Evolutionary conservation across 2,113 vertebrate genomes (phyloP).

Genomic region (Neodontobutis hainanensis): DNA sequence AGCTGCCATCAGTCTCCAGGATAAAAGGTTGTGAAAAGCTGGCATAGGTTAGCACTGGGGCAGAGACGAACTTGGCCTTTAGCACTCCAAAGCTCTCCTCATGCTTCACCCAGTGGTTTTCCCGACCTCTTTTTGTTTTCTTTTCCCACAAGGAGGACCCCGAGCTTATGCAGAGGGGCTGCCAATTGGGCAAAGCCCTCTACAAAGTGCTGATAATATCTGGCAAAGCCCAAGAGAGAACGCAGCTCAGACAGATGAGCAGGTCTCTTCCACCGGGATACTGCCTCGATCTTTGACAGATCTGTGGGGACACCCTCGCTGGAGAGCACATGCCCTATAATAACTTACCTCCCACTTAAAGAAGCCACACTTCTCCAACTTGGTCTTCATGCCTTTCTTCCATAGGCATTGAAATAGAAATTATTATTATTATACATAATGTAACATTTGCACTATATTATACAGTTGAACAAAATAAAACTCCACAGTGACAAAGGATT

Average conservation of each 20-base stretch:
- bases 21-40: neutral
- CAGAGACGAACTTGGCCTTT: neutral
- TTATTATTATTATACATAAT: no score
- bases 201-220: neutral
- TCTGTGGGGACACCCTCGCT: no score
- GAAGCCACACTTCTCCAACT: neutral
- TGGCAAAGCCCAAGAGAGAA: no score
- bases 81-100: neutral
- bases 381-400: neutral
- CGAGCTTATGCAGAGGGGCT: neutral
- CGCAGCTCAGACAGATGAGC: no score
- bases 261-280: neutral
- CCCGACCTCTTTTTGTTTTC: neutral
- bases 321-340: neutral
- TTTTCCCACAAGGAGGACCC: rapidly evolving
- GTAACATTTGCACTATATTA: no score
- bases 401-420: neutral
- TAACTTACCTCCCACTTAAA: neutral
- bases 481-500: no score
- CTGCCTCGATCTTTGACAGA: neutral
- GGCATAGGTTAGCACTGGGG: neutral
- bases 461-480: no score
- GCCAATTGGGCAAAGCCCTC: neutral
- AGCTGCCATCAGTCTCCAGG: neutral
- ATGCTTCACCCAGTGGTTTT: neutral